Evolutionary conservation across 2,113 vertebrate species (phyloP), one percentile per base, ranked within the genome.

Genomic region (Orthonyx spaldingii): DNA sequence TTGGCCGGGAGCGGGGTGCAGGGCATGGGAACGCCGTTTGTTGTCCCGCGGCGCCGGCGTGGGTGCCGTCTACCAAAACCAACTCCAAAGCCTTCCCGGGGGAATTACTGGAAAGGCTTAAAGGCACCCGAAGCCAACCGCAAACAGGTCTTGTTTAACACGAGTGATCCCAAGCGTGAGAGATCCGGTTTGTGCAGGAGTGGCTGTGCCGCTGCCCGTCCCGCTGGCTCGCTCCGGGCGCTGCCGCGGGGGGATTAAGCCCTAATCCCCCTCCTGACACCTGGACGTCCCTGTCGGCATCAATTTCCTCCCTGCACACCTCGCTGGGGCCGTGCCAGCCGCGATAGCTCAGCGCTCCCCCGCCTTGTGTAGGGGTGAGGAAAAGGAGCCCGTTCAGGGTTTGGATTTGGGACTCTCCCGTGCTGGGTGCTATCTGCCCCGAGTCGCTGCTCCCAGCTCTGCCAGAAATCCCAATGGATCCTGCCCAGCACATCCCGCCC

Each of bases 251-350:
- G 42, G 78, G 95, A 94, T 97, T 97, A 97, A 84, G 76, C 33
- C 4, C 7, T 97, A 96, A 97, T 97, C 87, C 95, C 93, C 35
- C 39, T 91, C 85, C 93, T 30, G 90, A 80, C 96, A 94, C 86
- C 84, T 88, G 84, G 64, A 41, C 6, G n/a, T 57, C n/a, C 56
- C 72, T 71, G 78, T 77, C 79, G 4, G 15, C 32, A 84, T 57
- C 27, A 24, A 60, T 94, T 79, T 59, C 10, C 56, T 90, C 81
- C 42, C 28, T 3, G 72, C 6, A 28, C 57, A 1, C 46, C 77
- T 72, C 4, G 8, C 71, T 86, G 94, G 89, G 90, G 3, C 30
- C 3, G 11, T 24, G 90, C 72, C 92, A 83, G 76, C 68, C 53
- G 49, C 41, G 44, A 1, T 1, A 46, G 60, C 88, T 78, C 77